Base-by-base conservation (phyloP, 2,113 vertebrate genomes). In the Lathamus discolor region DNA sequence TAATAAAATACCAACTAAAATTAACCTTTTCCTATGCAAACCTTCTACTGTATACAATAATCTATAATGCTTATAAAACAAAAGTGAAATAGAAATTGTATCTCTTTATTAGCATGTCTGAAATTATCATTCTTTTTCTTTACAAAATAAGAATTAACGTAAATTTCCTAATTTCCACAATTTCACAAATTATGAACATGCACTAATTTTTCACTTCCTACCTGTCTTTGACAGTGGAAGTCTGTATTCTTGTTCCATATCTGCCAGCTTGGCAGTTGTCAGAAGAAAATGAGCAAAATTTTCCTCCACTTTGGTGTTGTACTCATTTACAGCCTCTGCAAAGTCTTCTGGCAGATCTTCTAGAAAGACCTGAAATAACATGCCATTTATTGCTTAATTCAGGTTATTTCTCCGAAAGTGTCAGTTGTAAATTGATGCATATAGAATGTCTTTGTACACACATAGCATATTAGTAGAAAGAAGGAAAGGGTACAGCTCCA, bases 211-310 rank as follows among this genome's bases (percentile, higher is more conserved):
- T 82, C 37, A 83, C 25, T 73, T 51, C 82, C 79, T 95, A 97
- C 95, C 85, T 83, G 92, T 92, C 92, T 84, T 81, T 92, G 96
- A 97, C 48, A 96, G 76, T 68, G 97, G 96, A 68, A 96, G 90
- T 37, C 87, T 91, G 48, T 90, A 96, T 93, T 97, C 96, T 93
- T 97, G 82, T 39, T 83, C 70, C 79, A 73, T 92, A 68, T 97
- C 94, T 72, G 95, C 93, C 82, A 96, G 66, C 10, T 84, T 95
- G 44, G 97, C 94, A 72, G 66, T 48, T 49, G 80, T 90, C 76
- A 96, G 82, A 64, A 97, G 93, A 83, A 97, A 97, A 54, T 93
- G 92, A 82, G 83, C 95, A 92, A 96, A 96, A 29, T 96, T 96
- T 44, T 93, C 67, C 48, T 86, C 7, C 52, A 92, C 86, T 86